Conservation (phyloP, 2,888 invertebrate genomes). For the Trachelus iudaicus region DNA sequence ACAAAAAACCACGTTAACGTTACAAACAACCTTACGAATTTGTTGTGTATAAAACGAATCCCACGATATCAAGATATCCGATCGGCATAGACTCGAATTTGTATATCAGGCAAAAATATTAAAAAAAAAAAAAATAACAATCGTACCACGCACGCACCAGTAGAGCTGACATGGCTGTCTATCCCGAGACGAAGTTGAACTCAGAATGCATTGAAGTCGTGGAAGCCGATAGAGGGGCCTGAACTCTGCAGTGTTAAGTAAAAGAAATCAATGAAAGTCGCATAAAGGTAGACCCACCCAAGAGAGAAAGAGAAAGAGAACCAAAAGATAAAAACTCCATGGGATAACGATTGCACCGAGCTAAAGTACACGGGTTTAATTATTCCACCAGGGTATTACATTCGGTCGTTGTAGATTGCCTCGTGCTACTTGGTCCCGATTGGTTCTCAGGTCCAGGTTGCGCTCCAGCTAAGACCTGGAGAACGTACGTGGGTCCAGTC, state of each 20-base stretch:
- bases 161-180: conserved; percentile 51
- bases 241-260: not conserved
- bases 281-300: not conserved
- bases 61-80: not conserved
- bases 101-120: too few relatives aligned
- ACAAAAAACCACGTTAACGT: not conserved
- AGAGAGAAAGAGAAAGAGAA: not conserved
- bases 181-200: conserved; percentile 34
- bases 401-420: conserved; percentile 58
- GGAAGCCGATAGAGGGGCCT: not conserved
- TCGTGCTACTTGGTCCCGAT: conserved; percentile 63
- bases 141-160: conserved; percentile 53
- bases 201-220: conserved; percentile 38
- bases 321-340: not conserved
- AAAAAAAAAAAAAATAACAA: not conserved
- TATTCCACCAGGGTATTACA: conserved; percentile 50
- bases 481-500: not conserved
- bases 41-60: not conserved
- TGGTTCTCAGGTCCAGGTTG: conserved; percentile 46
- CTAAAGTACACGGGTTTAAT: conserved; percentile 22
- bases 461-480: not conserved
- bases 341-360: not conserved
- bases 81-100: too few relatives aligned
- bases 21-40: not conserved
- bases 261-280: not conserved